Evolutionary conservation across 2,888 invertebrate genomes (phyloP).

Genomic region (Scrobipalpa atriplicella): DNA sequence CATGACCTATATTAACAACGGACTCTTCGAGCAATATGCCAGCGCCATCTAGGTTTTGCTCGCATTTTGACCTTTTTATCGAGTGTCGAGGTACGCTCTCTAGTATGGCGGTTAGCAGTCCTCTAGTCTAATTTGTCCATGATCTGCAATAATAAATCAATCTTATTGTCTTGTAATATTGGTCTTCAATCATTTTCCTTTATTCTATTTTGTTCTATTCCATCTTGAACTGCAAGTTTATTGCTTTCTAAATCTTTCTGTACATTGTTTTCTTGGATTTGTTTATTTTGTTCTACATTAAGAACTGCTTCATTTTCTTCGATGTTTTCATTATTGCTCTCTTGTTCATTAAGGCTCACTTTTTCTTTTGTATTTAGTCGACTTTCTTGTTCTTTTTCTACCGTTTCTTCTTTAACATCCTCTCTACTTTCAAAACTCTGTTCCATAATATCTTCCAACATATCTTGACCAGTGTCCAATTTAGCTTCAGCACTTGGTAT

Average conservation of each 20-base stretch:
- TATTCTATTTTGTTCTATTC: background rate
- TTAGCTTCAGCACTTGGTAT: slow-evolving; percentile 73
- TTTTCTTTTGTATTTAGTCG: background rate
- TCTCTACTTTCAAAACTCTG: slow-evolving; percentile 5
- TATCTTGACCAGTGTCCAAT: slow-evolving; percentile 60
- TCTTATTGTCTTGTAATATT: slow-evolving; percentile 21
- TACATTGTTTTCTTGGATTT: background rate
- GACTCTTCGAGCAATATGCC: no score
- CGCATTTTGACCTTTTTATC: no score
- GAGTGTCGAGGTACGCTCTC: no score
- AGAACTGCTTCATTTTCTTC: background rate
- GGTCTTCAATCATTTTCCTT: slow-evolving; percentile 6
- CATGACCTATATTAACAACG: no score
- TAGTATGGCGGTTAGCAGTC: no score
- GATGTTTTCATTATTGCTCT: background rate
- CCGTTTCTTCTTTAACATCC: slow-evolving; percentile 11
- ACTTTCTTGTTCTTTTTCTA: background rate
- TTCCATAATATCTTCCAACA: slow-evolving; percentile 3
- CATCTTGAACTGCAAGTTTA: background rate
- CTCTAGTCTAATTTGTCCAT: no score
- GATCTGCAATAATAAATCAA: background rate
- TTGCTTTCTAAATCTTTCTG: slow-evolving; percentile 3
- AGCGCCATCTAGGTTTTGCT: no score
- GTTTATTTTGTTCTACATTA: background rate
- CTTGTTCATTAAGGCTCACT: slow-evolving; percentile 6